Conservation (phyloP, 1,140 invertebrate species). For the Yoshiicerus persimilis region DNA sequence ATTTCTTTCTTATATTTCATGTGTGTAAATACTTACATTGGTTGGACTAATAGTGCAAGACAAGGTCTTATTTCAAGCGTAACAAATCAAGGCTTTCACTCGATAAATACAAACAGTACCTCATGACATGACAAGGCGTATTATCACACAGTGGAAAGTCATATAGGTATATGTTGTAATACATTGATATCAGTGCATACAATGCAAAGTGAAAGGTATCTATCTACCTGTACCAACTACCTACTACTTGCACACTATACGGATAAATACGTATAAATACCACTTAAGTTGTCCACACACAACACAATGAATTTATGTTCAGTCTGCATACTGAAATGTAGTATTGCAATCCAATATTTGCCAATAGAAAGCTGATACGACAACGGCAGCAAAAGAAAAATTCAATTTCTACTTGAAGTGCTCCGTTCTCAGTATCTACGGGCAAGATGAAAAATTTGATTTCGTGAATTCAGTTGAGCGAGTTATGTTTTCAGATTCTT, state of each 20-base stretch:
- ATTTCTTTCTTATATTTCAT: neutral
- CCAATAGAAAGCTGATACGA: neutral
- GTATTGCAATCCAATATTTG: neutral
- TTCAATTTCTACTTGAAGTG: neutral
- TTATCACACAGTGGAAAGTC: too few species aligned
- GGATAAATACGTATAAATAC: too few species aligned
- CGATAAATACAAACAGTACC: neutral
- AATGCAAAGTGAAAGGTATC: too few species aligned
- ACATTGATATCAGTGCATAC: too few species aligned
- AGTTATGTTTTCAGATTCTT: too few species aligned
- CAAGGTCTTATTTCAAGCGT: neutral
- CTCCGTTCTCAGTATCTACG: neutral
- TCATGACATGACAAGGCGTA: too few species aligned
- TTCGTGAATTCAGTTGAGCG: too few species aligned
- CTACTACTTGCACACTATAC: too few species aligned
- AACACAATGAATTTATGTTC: too few species aligned
- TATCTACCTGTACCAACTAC: too few species aligned
- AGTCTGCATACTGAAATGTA: neutral
- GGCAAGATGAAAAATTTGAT: neutral
- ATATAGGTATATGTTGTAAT: too few species aligned
- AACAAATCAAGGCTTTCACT: neutral
- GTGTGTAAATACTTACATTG: neutral
- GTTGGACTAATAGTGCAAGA: neutral
- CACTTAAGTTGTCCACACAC: too few species aligned
- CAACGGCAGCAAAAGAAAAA: neutral